These are phyloP conservation scores for Imbricaverruca yamaguchii DNA, from an alignment of 2,888 invertebrate genomes.

Conservation along the genomic window DNA sequence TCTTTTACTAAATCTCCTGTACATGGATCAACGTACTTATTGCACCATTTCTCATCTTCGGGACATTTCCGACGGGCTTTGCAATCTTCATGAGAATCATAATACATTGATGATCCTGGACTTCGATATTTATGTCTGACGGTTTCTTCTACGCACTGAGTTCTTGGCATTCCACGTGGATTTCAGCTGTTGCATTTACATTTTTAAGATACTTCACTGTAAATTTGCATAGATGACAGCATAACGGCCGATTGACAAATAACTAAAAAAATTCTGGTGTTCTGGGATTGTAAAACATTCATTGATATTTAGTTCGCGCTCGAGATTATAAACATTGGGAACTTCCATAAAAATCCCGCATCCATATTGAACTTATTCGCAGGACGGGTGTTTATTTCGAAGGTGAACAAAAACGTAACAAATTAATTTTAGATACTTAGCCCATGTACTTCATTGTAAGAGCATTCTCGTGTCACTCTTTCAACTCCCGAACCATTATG, in stretches of 20 bases:
- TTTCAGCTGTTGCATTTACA: too few relatives aligned
- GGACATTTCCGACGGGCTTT: not conserved
- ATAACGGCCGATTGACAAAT: not conserved
- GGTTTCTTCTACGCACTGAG: not conserved
- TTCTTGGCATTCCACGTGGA: not conserved
- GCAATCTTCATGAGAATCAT: not conserved
- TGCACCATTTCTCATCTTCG: conserved; percentile 8
- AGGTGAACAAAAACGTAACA: too few relatives aligned
- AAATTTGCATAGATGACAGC: not conserved
- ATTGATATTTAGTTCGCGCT: too few relatives aligned
- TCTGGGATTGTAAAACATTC: too few relatives aligned
- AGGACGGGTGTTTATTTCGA: not conserved
- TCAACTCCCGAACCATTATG: too few relatives aligned
- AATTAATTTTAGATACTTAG: too few relatives aligned
- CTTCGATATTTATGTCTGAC: not conserved
- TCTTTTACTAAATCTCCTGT: not conserved
- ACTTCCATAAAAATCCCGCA: too few relatives aligned
- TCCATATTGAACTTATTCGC: too few relatives aligned
- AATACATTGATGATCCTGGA: not conserved
- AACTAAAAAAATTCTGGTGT: not conserved
- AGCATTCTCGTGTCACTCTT: too few relatives aligned
- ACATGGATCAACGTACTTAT: conserved; percentile 5
- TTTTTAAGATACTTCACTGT: too few relatives aligned
- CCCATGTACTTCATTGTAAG: too few relatives aligned
- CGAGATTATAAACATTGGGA: too few relatives aligned